Percentiles rank a stretch among this genome's conserved stretches.
These are phyloP conservation scores for Catocala fraxini DNA, from an alignment of 2,888 invertebrate genomes.

Conservation along the genomic window DNA sequence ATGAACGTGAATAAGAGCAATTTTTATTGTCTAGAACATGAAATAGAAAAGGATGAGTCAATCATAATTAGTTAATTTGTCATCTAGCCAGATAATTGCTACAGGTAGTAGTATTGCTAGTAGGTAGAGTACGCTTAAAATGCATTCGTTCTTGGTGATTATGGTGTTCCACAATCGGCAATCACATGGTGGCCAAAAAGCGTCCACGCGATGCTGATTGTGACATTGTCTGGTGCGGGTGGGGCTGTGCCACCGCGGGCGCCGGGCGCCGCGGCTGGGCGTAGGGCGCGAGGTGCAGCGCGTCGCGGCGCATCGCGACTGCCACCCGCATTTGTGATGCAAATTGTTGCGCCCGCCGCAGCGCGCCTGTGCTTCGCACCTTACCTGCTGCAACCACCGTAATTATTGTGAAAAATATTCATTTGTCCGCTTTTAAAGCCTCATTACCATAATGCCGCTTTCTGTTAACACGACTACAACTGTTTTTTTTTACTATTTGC, in stretches of 20 bases:
- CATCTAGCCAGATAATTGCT: constrained; percentile 18
- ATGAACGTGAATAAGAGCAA: too few species aligned
- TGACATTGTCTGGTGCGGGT: constrained; percentile 82
- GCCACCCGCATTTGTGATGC: constrained; percentile 79
- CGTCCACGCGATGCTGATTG: constrained; percentile 86
- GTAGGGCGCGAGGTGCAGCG: constrained; percentile 39
- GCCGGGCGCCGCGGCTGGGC: constrained; percentile 50
- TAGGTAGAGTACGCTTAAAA: constrained; percentile 52
- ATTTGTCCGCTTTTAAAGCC: constrained; percentile 74
- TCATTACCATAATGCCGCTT: constrained; percentile 71
- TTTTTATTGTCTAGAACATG: too few species aligned
- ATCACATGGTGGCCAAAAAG: constrained; percentile 84
- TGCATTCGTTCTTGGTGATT: constrained; percentile 65
- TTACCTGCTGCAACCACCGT: constrained; percentile 78
- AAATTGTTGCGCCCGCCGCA: constrained; percentile 77
- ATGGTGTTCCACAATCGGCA: constrained; percentile 81
- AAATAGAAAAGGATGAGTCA: background rate
- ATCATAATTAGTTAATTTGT: background rate
- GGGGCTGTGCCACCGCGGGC: constrained; percentile 54
- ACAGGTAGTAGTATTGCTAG: constrained; percentile 24
- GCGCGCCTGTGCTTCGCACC: constrained; percentile 74
- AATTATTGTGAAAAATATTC: constrained; percentile 86
- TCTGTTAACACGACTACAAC: constrained; percentile 42
- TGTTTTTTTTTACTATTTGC: constrained; percentile 39
- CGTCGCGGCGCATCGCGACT: constrained; percentile 68